Evolutionary conservation across 2,888 invertebrate species (phyloP).

Genomic region (Gymnocheta viridis): DNA sequence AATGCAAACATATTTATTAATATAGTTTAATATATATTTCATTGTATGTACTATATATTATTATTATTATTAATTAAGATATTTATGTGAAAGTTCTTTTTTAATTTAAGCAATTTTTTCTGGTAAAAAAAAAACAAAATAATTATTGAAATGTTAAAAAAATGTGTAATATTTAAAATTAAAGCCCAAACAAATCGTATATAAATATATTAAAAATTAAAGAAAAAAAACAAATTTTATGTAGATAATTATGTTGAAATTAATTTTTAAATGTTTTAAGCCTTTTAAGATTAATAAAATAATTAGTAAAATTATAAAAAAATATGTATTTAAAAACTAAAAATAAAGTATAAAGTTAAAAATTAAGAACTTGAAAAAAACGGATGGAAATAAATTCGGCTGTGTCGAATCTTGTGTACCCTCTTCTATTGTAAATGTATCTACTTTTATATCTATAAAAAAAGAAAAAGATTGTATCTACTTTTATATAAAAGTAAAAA

Average conservation of each 20-base stretch:
- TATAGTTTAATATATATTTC: constrained; percentile 57
- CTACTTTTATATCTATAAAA: no score
- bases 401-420: not conserved
- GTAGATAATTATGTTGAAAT: constrained; percentile 70
- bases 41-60: constrained; percentile 64
- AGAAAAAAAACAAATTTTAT: constrained; percentile 49
- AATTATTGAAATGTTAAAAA: constrained; percentile 51
- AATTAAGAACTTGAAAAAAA: not conserved
- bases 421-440: constrained; percentile 12
- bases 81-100: constrained; percentile 52
- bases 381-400: constrained; percentile 1
- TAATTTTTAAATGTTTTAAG: constrained; percentile 68
- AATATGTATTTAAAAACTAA: constrained; percentile 10
- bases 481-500: no score
- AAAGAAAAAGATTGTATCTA: no score
- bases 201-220: constrained; percentile 43
- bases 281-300: constrained; percentile 60
- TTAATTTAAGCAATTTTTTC: constrained; percentile 37
- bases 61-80: constrained; percentile 45
- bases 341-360: constrained; percentile 12
- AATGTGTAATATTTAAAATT: constrained; percentile 62
- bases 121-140: constrained; percentile 44
- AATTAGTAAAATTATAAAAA: constrained; percentile 66
- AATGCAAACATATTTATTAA: constrained; percentile 58
- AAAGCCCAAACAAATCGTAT: constrained; percentile 34